phyloP scores from a whole-genome alignment of 2,797 vertebrate genomes.

The Decapterus maruadsi region DNA sequence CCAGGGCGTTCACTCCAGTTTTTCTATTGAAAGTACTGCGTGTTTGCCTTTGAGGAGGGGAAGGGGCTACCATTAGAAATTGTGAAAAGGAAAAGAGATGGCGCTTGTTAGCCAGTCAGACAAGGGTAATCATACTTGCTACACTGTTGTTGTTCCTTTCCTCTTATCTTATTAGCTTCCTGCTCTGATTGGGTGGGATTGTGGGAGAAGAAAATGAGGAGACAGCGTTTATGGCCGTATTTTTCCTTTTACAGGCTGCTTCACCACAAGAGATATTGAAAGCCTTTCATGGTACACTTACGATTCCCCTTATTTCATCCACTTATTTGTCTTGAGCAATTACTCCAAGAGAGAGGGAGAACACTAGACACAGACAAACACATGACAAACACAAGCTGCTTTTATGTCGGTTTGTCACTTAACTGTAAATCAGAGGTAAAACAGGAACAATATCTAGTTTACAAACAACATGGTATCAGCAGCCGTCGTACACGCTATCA shows the following conservation, averaged over 20 bases:
- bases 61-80: conserved; percentile 65
- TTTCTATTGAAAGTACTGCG: conserved; percentile 47
- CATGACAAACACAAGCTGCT: conserved; percentile 42
- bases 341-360: conserved; percentile 49
- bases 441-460: conserved; percentile 9
- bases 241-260: conserved; percentile 71
- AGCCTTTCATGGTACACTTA: conserved; percentile 77
- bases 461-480: conserved; percentile 18
- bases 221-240: conserved; percentile 63
- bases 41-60: conserved; percentile 59
- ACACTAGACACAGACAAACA: conserved; percentile 54
- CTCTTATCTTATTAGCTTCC: conserved; percentile 78
- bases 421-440: conserved; percentile 26
- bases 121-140: conserved; percentile 66
- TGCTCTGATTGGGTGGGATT: conserved; percentile 71
- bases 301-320: conserved; percentile 71
- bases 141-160: conserved; percentile 66
- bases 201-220: conserved; percentile 70
- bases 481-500: not conserved
- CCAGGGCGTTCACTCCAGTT: conserved; percentile 26
- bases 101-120: conserved; percentile 71
- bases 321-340: conserved; percentile 78
- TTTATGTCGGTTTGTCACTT: conserved; percentile 58
- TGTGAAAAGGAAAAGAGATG: conserved; percentile 68
- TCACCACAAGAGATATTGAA: conserved; percentile 78